Conservation (phyloP, 2,113 vertebrate species). For the Hystrix cristata region DNA sequence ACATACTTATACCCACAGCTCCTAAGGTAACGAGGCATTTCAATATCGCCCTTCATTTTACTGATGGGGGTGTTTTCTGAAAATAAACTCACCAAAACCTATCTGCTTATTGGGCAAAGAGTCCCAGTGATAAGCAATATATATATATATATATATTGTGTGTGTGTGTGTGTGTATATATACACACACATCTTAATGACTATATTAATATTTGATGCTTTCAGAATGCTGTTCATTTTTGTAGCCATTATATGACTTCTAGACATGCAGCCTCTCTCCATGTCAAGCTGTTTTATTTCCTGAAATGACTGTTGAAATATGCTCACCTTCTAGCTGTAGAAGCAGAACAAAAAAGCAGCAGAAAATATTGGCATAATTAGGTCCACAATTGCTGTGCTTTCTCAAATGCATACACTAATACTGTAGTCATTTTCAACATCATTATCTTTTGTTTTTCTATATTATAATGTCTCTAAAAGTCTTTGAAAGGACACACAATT, state of each 20-base stretch:
- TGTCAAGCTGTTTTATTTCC: conserved; percentile 57
- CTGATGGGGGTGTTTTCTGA: neutral
- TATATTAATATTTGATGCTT: conserved; percentile 55
- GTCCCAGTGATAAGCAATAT: neutral
- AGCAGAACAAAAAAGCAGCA: neutral
- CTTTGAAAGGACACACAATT: conserved; percentile 7
- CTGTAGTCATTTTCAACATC: conserved; percentile 5
- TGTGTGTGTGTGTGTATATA: no score
- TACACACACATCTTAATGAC: neutral
- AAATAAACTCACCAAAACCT: conserved; percentile 13
- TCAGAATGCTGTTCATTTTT: conserved; percentile 45
- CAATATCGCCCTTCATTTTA: neutral
- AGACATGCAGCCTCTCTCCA: conserved; percentile 58
- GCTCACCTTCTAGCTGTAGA: neutral
- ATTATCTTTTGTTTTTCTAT: conserved; percentile 46
- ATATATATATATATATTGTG: neutral
- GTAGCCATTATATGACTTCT: neutral
- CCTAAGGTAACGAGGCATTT: neutral
- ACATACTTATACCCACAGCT: rapidly evolving
- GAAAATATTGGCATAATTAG: conserved; percentile 39
- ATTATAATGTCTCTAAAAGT: neutral
- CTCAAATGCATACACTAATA: neutral
- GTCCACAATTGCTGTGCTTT: neutral
- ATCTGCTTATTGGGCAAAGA: neutral
- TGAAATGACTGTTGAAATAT: conserved; percentile 47